Evolutionary conservation across 2,888 invertebrate species (phyloP).

Genomic region (Sinotaia quadrata): DNA sequence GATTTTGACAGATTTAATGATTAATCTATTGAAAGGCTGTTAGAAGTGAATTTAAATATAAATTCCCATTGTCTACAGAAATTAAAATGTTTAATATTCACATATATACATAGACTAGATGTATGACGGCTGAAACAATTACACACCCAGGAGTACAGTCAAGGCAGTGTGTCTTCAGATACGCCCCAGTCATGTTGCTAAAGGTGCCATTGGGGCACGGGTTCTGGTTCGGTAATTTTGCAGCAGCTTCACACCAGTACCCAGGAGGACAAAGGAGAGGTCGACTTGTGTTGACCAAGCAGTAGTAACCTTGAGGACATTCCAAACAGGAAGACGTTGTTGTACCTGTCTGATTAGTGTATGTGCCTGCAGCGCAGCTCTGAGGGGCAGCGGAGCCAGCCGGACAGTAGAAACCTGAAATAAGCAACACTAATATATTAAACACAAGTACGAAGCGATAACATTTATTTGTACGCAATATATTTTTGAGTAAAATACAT

Average conservation of each 20-base stretch:
- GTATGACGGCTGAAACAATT: no score
- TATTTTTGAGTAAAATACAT: no score
- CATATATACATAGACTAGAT: no score
- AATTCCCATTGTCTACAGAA: no score
- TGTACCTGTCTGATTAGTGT: slow-evolving; percentile 54
- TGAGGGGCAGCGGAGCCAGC: slow-evolving; percentile 50
- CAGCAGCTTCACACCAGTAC: slow-evolving; percentile 55
- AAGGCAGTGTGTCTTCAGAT: slow-evolving; percentile 49
- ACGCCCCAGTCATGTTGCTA: slow-evolving; percentile 63
- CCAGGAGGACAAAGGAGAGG: slow-evolving; percentile 65
- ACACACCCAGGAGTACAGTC: slow-evolving; percentile 66
- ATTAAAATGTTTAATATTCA: no score
- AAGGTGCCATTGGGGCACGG: slow-evolving; percentile 65
- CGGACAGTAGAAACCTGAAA: slow-evolving; percentile 62
- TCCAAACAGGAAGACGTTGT: slow-evolving; percentile 49
- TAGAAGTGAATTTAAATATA: no score
- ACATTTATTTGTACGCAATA: no score
- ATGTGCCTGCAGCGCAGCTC: slow-evolving; percentile 58
- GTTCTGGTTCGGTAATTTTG: slow-evolving; percentile 38
- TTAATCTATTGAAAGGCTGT: no score
- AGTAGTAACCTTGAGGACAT: slow-evolving; percentile 66
- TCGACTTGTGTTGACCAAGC: slow-evolving; percentile 59
- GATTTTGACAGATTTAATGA: no score
- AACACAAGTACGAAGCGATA: no score
- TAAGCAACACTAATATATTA: neutral